phyloP scores from a whole-genome alignment of 2,113 vertebrate genomes.

The Illadopsis cleaveri region DNA sequence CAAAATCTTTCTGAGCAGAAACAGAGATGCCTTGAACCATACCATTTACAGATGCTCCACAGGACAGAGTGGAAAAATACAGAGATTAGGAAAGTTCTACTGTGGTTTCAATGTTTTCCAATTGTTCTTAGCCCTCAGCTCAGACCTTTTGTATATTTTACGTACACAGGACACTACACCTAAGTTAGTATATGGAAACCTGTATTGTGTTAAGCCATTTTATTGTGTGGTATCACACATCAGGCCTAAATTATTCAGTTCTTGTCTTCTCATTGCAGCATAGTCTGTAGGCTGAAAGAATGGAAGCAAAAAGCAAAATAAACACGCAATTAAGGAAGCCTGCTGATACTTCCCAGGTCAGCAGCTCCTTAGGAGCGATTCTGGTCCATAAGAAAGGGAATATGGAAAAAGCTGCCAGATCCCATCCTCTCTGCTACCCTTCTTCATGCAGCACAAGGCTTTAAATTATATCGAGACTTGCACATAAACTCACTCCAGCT shows the following conservation, averaged over 20 bases:
- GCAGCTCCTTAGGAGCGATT: neutral
- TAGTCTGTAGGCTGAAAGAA: neutral
- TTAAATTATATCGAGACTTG: neutral
- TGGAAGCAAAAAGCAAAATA: neutral
- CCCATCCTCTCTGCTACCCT: neutral
- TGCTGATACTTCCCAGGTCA: neutral
- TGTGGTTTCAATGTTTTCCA: neutral
- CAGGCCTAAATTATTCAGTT: neutral
- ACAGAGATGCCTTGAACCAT: neutral
- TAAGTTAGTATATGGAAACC: neutral
- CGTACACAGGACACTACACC: neutral
- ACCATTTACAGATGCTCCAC: neutral
- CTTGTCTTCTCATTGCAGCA: neutral
- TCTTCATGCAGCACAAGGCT: neutral
- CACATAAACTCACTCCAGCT: neutral
- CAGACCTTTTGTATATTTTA: neutral
- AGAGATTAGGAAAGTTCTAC: neutral
- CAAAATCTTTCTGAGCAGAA: neutral
- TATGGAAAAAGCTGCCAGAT: neutral
- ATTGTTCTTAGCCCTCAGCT: accelerated
- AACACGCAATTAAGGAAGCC: neutral
- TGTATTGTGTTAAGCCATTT: neutral
- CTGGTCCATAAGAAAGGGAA: neutral
- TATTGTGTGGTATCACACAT: neutral
- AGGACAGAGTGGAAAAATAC: neutral